Evolutionary conservation across 2,113 vertebrate species (phyloP), one percentile per base, ranked within the genome.

Genomic region (Lophura nycthemera): DNA sequence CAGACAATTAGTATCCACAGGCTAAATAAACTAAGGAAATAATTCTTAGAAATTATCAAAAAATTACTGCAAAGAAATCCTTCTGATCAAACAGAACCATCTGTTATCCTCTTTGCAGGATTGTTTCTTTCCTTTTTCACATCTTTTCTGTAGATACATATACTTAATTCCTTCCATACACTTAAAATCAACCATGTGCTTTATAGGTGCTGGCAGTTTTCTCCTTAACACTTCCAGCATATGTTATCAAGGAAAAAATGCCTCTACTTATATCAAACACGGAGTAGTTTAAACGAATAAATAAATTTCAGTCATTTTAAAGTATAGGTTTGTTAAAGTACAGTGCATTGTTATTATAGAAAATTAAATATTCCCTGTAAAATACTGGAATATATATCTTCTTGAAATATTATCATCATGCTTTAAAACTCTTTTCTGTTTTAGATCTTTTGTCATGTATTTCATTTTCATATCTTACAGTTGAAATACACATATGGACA

Each of bases 391-490:
- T 57, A 67, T 67, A 11, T 47, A 38, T 38, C 4, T 57, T 60
- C 43, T 56, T 84, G 24, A 36, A 52, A 69, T 65, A 64, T n/a
- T 69, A 54, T 67, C 8, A 2, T 47, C 8, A 66, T 75, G 4
- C 50, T 75, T 42, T 66, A 85, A 93, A 94, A 85, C 50, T 22
- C 3, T 89, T 82, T 85, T 85, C 75, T 91, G 14, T 20, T 74
- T 34, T 64, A 63, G 48, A 47, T 66, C 77, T 85, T 83, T 52
- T 29, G 24, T 38, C 34, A 64, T 45, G 21, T 17, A 11, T 64
- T 82, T 92, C 21, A 86, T 89, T 88, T 88, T 84, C 82, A 67
- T 75, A 91, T 88, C 66, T 79, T 90, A 54, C 15, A 84, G 67
- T 4, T 64, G 56, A 85, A 72, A 61, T 54, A 74, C 59, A 73